Conservation (phyloP, 2,797 vertebrate genomes). For the Alca torda region DNA sequence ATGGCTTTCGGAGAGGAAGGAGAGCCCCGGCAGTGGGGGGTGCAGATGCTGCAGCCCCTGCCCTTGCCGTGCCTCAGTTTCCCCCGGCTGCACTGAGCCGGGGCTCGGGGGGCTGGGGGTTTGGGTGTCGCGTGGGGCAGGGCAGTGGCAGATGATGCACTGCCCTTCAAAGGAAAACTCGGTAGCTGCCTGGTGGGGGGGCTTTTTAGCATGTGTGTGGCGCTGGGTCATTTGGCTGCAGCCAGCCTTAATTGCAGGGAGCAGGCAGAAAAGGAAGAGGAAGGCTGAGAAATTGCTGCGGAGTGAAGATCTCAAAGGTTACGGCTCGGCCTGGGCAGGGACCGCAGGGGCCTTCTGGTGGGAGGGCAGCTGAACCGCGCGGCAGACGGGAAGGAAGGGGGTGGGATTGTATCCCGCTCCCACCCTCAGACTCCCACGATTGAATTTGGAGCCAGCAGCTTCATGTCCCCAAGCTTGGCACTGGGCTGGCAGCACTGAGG, state of each 20-base stretch:
- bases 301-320: neutral
- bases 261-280: neutral
- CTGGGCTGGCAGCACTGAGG: neutral
- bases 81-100: fast-evolving
- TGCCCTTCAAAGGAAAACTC: neutral
- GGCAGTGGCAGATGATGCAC: neutral
- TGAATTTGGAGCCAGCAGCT: neutral
- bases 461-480: neutral
- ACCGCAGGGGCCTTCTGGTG: neutral
- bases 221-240: neutral
- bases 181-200: neutral
- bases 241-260: neutral
- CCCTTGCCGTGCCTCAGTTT: neutral
- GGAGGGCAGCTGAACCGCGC: neutral
- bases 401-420: neutral
- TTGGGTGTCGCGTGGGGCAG: neutral
- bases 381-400: neutral
- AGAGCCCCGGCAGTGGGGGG: neutral
- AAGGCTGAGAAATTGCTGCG: neutral
- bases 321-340: neutral
- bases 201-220: neutral
- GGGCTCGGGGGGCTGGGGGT: neutral
- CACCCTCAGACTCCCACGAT: neutral
- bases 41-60: neutral
- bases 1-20: neutral